A percentile compares a stretch with the other conserved stretches of the same genome.
phyloP scores from a whole-genome alignment of 2,113 vertebrate species.

The Sakesphorus luctuosus region DNA sequence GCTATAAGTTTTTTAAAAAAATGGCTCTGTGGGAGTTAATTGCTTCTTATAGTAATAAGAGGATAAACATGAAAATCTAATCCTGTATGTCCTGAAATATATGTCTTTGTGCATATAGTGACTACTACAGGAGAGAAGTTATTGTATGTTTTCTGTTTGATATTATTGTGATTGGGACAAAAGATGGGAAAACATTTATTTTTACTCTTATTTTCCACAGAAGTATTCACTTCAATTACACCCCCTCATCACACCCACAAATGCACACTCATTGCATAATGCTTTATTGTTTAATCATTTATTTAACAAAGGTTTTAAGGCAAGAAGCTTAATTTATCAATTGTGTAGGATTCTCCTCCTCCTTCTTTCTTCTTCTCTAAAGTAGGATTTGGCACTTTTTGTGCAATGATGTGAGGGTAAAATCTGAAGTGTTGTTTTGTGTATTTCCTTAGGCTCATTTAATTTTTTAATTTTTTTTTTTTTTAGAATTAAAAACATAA shows the following conservation, averaged over 20 bases:
- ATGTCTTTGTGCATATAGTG: background rate
- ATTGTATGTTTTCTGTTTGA: background rate
- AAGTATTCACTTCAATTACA: background rate
- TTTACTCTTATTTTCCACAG: constrained; percentile 15
- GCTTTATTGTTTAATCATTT: constrained; percentile 14
- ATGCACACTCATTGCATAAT: background rate
- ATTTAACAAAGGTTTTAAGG: constrained; percentile 20
- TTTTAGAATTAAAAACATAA: background rate
- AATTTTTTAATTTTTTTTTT: background rate
- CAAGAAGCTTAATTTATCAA: constrained; percentile 13
- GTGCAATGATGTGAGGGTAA: constrained; percentile 37
- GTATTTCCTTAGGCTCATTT: constrained; percentile 3
- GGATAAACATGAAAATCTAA: background rate
- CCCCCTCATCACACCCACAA: background rate
- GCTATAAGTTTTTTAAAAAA: background rate
- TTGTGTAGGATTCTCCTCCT: constrained; percentile 1
- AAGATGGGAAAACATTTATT: background rate
- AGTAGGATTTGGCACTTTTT: background rate
- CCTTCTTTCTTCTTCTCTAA: background rate
- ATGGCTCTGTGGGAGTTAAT: background rate
- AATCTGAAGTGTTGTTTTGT: constrained; percentile 23
- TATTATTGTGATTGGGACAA: background rate
- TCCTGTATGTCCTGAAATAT: background rate
- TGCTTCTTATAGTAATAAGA: background rate
- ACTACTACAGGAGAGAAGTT: background rate